Evolutionary conservation across 2,797 vertebrate genomes (phyloP).

Genomic region (Thaleichthys pacificus): DNA sequence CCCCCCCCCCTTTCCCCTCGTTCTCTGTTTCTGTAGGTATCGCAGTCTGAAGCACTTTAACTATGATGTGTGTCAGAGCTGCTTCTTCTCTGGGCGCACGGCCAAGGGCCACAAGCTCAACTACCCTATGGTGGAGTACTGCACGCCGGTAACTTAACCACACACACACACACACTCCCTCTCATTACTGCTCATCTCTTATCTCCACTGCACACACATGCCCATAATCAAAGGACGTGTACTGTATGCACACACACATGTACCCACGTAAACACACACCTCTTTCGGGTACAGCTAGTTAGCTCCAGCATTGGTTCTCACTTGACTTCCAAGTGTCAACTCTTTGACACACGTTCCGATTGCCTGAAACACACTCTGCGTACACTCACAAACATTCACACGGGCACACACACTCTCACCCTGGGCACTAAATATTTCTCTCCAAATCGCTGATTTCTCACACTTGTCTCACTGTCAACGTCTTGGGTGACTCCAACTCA

Average conservation of each 20-base stretch:
- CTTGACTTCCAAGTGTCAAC: background rate
- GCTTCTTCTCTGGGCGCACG: conserved; percentile 97
- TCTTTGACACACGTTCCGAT: background rate
- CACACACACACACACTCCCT: conserved; percentile 11
- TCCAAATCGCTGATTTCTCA: conserved; percentile 24
- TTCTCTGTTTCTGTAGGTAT: conserved; percentile 76
- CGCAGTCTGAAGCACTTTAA: conserved; percentile 98
- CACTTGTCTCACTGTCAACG: conserved; percentile 24
- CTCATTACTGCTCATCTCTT: background rate
- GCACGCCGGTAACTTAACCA: conserved; percentile 86
- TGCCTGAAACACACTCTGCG: background rate
- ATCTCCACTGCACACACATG: conserved; percentile 2
- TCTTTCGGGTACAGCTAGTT: too few species aligned
- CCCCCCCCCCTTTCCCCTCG: conserved; percentile 16
- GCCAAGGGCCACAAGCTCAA: conserved; percentile 97
- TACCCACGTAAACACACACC: background rate
- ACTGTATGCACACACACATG: conserved; percentile 23
- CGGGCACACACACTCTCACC: background rate
- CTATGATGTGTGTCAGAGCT: conserved; percentile 98
- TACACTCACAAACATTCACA: conserved; percentile 15
- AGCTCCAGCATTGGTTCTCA: too few species aligned
- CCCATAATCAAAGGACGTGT: conserved; percentile 12
- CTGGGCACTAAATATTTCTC: background rate
- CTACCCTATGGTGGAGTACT: conserved; percentile 99
- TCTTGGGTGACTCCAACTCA: conserved; percentile 27